Percentiles rank a stretch among this genome's conserved stretches.
These are phyloP conservation scores for Amyelois transitella DNA, from an alignment of 1,140 invertebrate genomes.

Conservation along the genomic window DNA sequence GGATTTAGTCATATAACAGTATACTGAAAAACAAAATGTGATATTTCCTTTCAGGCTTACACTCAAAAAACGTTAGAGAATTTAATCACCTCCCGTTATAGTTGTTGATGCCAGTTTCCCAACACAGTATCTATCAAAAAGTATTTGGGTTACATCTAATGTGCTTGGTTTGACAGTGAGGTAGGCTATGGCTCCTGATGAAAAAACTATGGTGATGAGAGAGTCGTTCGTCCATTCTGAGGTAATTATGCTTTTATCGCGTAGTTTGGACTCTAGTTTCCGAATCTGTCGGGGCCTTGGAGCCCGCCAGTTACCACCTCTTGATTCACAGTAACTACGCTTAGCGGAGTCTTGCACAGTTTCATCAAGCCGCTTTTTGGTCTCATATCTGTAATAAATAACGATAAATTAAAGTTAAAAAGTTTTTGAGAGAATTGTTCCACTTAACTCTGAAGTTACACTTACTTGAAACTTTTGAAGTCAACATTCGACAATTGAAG, in stretches of 20 bases:
- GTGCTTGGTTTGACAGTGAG: constrained; percentile 46
- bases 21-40: too few relatives aligned
- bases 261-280: constrained; percentile 53
- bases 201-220: constrained; percentile 50
- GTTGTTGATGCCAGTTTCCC: constrained; percentile 49
- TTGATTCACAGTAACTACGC: constrained; percentile 44
- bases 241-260: constrained; percentile 38
- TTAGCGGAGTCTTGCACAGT: constrained; percentile 47
- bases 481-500: constrained; percentile 50
- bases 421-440: too few relatives aligned
- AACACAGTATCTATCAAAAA: constrained; percentile 64
- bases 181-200: constrained; percentile 54
- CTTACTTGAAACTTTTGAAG: constrained; percentile 65
- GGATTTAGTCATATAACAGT: too few relatives aligned
- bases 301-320: constrained; percentile 44
- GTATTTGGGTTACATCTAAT: constrained; percentile 53
- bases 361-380: constrained; percentile 53
- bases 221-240: constrained; percentile 52
- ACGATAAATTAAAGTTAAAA: constrained; percentile 2
- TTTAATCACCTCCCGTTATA: constrained; percentile 54
- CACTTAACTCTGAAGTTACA: too few relatives aligned
- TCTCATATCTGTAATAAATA: constrained; percentile 51
- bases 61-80: too few relatives aligned
- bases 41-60: too few relatives aligned
- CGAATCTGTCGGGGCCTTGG: constrained; percentile 41